Conservation (phyloP, 2,797 vertebrate species). For the Astyanax mexicanus region DNA sequence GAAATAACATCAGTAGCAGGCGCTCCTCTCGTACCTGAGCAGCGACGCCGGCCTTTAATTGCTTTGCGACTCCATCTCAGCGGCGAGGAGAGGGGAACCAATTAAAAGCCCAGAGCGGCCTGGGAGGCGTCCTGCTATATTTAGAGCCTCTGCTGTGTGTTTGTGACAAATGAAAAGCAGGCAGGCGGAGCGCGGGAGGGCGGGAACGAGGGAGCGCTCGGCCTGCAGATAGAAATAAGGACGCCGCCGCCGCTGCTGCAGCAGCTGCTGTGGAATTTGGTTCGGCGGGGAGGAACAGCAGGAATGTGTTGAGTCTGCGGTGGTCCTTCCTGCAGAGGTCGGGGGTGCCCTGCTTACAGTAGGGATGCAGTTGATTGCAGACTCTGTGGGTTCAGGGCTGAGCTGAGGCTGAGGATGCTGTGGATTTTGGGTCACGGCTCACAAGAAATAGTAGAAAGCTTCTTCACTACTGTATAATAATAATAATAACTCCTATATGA, state of each 20-base stretch:
- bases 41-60: slow-evolving; percentile 69
- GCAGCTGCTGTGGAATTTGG: not conserved
- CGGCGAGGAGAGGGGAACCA: slow-evolving; percentile 74
- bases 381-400: slow-evolving; percentile 24
- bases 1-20: slow-evolving; percentile 37
- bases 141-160: slow-evolving; percentile 51
- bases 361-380: slow-evolving; percentile 10
- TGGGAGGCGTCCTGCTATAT: slow-evolving; percentile 51
- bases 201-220: slow-evolving; percentile 41
- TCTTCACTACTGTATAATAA: not conserved
- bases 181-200: slow-evolving; percentile 45
- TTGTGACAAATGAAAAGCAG: slow-evolving; percentile 43
- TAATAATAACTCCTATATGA: no score
- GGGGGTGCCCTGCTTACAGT: slow-evolving; percentile 16
- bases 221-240: slow-evolving; percentile 45
- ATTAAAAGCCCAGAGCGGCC: slow-evolving; percentile 72
- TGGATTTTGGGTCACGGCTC: slow-evolving; percentile 28
- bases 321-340: slow-evolving; percentile 61
- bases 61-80: slow-evolving; percentile 77
- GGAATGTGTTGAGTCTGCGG: slow-evolving; percentile 50
- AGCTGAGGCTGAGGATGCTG: slow-evolving; percentile 29
- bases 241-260: slow-evolving; percentile 46
- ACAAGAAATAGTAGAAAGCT: slow-evolving; percentile 25
- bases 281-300: no score
- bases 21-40: slow-evolving; percentile 41